Evolutionary conservation across 2,888 invertebrate species (phyloP), one percentile per base, ranked within the genome.

Genomic region (Pammene fasciana): DNA sequence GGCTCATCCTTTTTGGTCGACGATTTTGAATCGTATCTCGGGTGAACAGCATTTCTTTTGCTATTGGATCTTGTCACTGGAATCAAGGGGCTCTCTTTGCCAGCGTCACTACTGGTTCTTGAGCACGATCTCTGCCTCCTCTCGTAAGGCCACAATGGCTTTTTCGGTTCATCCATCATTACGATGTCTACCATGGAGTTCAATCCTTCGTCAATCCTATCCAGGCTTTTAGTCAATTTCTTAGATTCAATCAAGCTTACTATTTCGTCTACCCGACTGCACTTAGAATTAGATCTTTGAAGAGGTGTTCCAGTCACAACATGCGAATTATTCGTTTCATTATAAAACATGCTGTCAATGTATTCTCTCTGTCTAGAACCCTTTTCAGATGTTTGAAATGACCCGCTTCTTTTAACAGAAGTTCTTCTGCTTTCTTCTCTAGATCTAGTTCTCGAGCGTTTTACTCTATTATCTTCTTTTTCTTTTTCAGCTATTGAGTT

Each of bases 111-210:
- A 73, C 82, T 89, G 0, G 91, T 85, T 72, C 88, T 80, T 0
- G 92, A 92, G 74, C 85, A 82, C 0, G 91, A 87, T 74, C 90
- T 82, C 72, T 92, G 91, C 65, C 91, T 79, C 75, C 85, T 86
- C 68, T 90, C 91, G 67, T 91, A 92, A 41, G 91, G 85, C 88
- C 89, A 90, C 2, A 82, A 75, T 0, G 86, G 81, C 71, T 89
- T 90, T 55, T 86, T 90, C 5, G 94, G 93, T 68, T 94, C 93
- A 6, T 93, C 87, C n/a, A 94, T 93, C 72, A 96, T 92, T 0
- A 96, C 94, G 46, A 96, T 95, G 77, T 95, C 95, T 0, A 96
- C 94, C 93, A 96, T 94, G 0, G 95, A 94, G 78, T 96, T 94
- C 34, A 96, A 83, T 16, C 96, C 95, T 81, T 94, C 94, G 79